Conservation (phyloP, 2,888 invertebrate genomes). For the Andricus curvator region DNA sequence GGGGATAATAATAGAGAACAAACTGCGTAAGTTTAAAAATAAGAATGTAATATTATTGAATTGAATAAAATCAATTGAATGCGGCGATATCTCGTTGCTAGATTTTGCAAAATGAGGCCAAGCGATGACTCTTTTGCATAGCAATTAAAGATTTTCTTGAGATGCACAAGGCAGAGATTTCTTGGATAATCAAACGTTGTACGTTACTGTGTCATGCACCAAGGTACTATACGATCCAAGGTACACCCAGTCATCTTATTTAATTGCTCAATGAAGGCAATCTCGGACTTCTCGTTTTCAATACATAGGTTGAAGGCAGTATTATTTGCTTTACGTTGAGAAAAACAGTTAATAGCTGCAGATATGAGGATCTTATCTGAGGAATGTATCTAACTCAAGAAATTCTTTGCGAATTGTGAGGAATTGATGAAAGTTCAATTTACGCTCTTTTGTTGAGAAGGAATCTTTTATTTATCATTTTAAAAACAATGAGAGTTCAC, state of each 20-base stretch:
- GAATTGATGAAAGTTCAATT: no score
- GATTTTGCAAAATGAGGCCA: constrained; percentile 20
- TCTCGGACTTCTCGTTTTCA: constrained; percentile 21
- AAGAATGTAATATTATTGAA: not conserved
- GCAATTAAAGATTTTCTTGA: constrained; percentile 18
- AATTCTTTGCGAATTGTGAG: not conserved
- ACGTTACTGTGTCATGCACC: constrained; percentile 30
- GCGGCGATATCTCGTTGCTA: not conserved
- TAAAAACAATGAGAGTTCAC: not conserved
- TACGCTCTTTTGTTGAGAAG: no score
- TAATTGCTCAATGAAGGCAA: constrained; percentile 40
- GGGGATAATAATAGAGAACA: not conserved
- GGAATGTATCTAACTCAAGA: not conserved
- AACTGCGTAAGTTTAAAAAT: not conserved
- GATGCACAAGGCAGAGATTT: constrained; percentile 11
- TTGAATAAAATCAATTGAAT: not conserved
- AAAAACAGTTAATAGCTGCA: not conserved
- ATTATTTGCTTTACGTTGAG: not conserved
- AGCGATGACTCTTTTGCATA: constrained; percentile 8
- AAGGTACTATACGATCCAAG: constrained; percentile 28
- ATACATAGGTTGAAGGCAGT: not conserved
- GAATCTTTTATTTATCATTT: not conserved
- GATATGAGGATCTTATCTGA: not conserved
- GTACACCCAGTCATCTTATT: constrained; percentile 27
- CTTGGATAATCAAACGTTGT: constrained; percentile 32